Evolutionary conservation across 2,113 vertebrate species (phyloP), one percentile per base, ranked within the genome.

Genomic region (Cynocephalus volans): DNA sequence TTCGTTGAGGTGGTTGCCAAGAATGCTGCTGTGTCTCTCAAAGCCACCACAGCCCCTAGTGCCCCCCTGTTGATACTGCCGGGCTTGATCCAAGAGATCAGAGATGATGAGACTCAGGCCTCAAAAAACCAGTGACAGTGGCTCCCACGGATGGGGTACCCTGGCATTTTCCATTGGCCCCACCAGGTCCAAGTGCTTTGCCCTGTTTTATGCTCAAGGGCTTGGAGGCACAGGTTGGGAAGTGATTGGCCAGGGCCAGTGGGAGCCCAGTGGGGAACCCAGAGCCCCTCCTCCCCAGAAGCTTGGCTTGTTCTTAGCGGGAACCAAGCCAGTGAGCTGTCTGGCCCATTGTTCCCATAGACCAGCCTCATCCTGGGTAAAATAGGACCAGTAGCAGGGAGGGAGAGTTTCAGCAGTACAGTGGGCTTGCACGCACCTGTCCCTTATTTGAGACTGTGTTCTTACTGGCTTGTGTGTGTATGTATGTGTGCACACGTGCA

Each of bases 161-260:
- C 18, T 13, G 2, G 28, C 21, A 17, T 48, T 45, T 52, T 81
- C 54, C n/a, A 24, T 0, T 48, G 67, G 6, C 23, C 62, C 5
- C 19, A 5, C 24, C 3, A 23, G 3, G 28, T 41, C 45, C 2
- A 0, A 15, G 2, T n/a, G 2, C 26, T 14, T 54, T 19, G 60
- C 11, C 24, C 77, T 3, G 0, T 65, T 64, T 93, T 60, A n/a
- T 58, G 17, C 7, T 41, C 6, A 13, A 60, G 88, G 19, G 19
- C 28, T 8, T 23, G 3, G 21, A 79, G 64, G n/a, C 73, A 77
- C 48, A 56, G 5, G 1, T 62, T 36, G 50, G 19, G 72, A 28
- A 62, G 15, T 21, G 14, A 36, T 50, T 58, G 56, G n/a, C 48
- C 11, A 1, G 67, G 24, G 31, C 64, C 54, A 58, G 67, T 41